Percentiles rank a stretch among this genome's conserved stretches.
Evolutionary conservation across 1,140 invertebrate species (phyloP).

Genomic region (Brachionus calyciflorus): DNA sequence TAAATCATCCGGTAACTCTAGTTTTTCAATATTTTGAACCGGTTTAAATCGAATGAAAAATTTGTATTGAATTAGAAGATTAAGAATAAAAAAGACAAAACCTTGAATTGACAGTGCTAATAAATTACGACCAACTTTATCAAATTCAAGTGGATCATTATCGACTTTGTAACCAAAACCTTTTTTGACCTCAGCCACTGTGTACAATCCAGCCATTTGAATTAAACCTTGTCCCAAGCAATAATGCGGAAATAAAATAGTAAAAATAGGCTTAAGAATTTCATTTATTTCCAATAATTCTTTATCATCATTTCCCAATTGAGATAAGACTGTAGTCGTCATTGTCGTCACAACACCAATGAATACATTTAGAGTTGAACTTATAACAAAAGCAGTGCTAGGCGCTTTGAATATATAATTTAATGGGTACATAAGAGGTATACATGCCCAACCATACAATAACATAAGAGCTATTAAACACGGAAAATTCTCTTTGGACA

Average conservation of each 20-base stretch:
- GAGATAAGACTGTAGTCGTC: conserved; percentile 57
- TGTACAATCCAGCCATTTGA: conserved; percentile 54
- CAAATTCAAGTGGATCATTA: conserved; percentile 61
- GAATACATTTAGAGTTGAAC: conserved; percentile 67
- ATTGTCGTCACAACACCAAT: conserved; percentile 66
- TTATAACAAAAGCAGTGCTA: conserved; percentile 68
- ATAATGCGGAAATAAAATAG: conserved; percentile 67
- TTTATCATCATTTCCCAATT: conserved; percentile 58
- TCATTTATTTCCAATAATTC: conserved; percentile 62
- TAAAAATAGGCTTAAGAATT: conserved; percentile 65
- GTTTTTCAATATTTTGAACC: conserved; percentile 46
- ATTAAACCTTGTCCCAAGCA: conserved; percentile 64
- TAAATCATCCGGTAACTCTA: not conserved
- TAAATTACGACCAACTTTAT: conserved; percentile 65
- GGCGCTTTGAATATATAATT: conserved; percentile 65
- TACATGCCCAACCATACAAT: conserved; percentile 65
- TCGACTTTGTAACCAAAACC: not conserved
- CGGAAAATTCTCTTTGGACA: conserved; percentile 62
- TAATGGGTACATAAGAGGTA: conserved; percentile 65
- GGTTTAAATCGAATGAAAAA: conserved; percentile 54
- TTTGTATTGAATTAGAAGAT: conserved; percentile 64
- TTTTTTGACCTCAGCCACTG: not conserved
- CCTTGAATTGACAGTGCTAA: conserved; percentile 63
- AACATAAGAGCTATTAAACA: conserved; percentile 63
- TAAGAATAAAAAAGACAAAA: conserved; percentile 63